A percentile compares a stretch with the other conserved stretches of the same genome.
Evolutionary conservation across 2,797 vertebrate genomes (phyloP).

Genomic region (Sus cebifrons): DNA sequence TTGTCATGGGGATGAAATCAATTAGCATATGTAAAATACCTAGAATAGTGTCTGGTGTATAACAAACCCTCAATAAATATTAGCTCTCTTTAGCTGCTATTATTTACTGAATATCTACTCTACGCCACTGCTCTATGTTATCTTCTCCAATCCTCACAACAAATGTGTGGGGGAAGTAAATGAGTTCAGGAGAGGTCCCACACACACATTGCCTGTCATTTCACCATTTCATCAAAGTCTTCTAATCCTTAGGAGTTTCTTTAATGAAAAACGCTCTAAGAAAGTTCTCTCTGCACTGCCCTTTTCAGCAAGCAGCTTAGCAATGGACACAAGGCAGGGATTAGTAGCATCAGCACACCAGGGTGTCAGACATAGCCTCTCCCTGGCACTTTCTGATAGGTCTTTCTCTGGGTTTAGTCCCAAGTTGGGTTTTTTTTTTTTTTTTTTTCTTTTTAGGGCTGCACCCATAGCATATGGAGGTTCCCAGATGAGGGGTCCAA

Average conservation of each 20-base stretch:
- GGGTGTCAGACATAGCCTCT: not conserved
- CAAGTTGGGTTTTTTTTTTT: not conserved
- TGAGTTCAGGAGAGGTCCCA: not conserved
- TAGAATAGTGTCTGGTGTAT: not conserved
- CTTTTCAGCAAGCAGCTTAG: constrained; percentile 33
- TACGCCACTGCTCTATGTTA: not conserved
- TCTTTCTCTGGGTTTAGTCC: constrained; percentile 49
- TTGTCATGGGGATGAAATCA: not conserved
- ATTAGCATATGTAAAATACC: not conserved
- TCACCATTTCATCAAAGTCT: constrained; percentile 23
- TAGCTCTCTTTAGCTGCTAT: not conserved
- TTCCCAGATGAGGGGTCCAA: too few species aligned
- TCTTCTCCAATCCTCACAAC: not conserved
- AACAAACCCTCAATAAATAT: not conserved
- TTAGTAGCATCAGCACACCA: not conserved
- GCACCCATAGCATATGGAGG: too few species aligned
- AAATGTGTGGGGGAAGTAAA: not conserved
- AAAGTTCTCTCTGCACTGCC: not conserved
- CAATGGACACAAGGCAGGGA: not conserved
- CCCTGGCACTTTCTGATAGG: not conserved
- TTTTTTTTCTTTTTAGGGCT: too few species aligned
- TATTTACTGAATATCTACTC: not conserved
- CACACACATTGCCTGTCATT: not conserved
- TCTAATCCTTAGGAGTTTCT: constrained; percentile 36
- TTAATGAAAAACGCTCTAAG: constrained; percentile 32